Base-by-base conservation (phyloP, 2,113 vertebrate species). In the Tiliqua scincoides region DNA sequence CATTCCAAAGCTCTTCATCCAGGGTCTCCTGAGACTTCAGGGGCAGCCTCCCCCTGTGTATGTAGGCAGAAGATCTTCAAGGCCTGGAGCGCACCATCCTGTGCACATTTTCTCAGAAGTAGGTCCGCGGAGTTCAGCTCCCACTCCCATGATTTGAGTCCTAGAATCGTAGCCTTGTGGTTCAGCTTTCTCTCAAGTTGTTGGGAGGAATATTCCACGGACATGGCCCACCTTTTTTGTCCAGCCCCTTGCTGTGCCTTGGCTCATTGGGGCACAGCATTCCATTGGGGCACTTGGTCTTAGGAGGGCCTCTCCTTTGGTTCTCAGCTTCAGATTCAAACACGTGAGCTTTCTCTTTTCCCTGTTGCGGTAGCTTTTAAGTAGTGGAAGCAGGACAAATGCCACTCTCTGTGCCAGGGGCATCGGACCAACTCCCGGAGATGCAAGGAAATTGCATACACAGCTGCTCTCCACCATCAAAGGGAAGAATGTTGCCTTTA, bases 1-100 rank as follows among this genome's bases (percentile, higher is more conserved):
- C 91, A 89, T 96, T 94, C 94, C 92, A 93, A 79, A 90, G 2
- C 86, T 1, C 30, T 86, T 93, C 89, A 71, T 86, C 1, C 81
- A 15, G 83, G 52, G 81, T 20, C 90, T 76, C 90, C 68, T 25
- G 30, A 72, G 80, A 0, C 76, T 90, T 93, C 81, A 8, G 89
- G 40, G 76, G 71, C 0, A 25, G 80, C 54, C 67, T 0, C 77
- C 0, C 0, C 70, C 65, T 62, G 77, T 0, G 0, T 7, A 54
- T 84, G 57, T 40, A 1, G 0, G 1, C 25, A 43, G 20, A 15
- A 4, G 57, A 12, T 27, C 32, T 37, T 21, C 12, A 4, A 23
- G 52, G 30, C 0, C 1, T 23, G 54, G 23, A 9, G 5, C 4
- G 43, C 43, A 4, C 43, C 43, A 15, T 43, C 32, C 20, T 7